A percentile compares a stretch with the other conserved stretches of the same genome.
These are phyloP conservation scores for Reinhardtius hippoglossoides DNA, from an alignment of 2,113 vertebrate species.

Conservation along the genomic window DNA sequence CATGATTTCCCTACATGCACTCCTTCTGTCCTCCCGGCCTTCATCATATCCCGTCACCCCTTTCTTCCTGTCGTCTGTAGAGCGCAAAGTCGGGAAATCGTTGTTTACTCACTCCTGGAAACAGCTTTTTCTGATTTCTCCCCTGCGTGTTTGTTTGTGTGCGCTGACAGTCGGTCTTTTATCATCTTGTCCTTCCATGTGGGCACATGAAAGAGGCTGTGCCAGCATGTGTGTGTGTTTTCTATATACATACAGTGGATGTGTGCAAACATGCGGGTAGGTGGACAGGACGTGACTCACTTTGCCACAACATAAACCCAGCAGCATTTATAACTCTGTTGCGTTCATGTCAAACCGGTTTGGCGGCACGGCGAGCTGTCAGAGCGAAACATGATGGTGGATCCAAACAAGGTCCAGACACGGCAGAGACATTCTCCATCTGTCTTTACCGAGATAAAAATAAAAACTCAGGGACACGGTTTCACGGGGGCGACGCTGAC, in stretches of 20 bases:
- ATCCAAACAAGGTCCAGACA: constrained; percentile 57
- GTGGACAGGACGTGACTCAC: constrained; percentile 60
- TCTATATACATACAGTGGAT: constrained; percentile 3
- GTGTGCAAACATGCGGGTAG: constrained; percentile 34
- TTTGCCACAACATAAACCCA: constrained; percentile 27
- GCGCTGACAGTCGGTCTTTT: background rate
- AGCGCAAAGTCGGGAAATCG: constrained; percentile 53
- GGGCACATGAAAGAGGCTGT: constrained; percentile 34
- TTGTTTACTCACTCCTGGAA: background rate
- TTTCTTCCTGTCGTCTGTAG: constrained; percentile 43
- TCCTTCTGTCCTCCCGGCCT: constrained; percentile 52
- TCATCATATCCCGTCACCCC: constrained; percentile 54
- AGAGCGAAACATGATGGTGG: constrained; percentile 9
- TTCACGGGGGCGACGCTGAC: constrained; percentile 15
- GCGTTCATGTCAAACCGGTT: constrained; percentile 38
- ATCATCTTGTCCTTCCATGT: constrained; percentile 7
- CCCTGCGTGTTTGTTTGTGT: constrained; percentile 16
- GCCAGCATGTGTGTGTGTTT: constrained; percentile 34
- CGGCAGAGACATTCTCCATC: constrained; percentile 23
- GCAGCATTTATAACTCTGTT: constrained; percentile 47
- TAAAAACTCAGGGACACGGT: no score
- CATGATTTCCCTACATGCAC: constrained; percentile 9
- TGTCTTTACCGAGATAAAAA: no score
- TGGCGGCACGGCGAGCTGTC: constrained; percentile 38
- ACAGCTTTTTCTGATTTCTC: background rate